Percentiles rank a stretch among this genome's conserved stretches.
phyloP scores from a whole-genome alignment of 2,113 vertebrate species.

The Ptychochromis oligacanthus region DNA sequence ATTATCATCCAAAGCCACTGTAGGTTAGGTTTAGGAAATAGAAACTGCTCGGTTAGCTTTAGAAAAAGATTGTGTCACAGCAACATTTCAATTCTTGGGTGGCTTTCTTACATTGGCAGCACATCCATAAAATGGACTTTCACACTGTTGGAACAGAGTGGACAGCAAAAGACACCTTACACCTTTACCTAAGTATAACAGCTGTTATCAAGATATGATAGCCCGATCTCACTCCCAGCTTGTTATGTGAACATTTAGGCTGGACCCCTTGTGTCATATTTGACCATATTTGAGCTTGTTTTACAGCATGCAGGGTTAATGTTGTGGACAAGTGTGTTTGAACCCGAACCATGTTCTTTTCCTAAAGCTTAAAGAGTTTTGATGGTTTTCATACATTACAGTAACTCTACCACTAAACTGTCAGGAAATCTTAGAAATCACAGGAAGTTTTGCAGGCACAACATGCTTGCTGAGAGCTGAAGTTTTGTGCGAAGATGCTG shows the following conservation, averaged over 20 bases:
- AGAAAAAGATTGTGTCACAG: too few species aligned
- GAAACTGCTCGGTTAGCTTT: too few species aligned
- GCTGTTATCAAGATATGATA: neutral
- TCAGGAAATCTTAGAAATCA: neutral
- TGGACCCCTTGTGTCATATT: neutral
- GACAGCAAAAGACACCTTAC: neutral
- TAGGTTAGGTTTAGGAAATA: too few species aligned
- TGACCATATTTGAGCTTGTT: neutral
- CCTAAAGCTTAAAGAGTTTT: neutral
- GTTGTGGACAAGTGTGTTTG: neutral
- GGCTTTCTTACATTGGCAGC: neutral
- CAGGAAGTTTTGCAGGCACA: neutral
- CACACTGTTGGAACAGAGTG: neutral
- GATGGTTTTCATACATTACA: neutral
- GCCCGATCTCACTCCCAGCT: neutral
- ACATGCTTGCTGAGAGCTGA: slow-evolving; percentile 19
- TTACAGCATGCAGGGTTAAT: neutral
- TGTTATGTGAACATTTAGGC: neutral
- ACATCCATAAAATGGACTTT: neutral
- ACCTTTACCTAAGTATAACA: neutral
- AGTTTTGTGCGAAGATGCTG: slow-evolving; percentile 16
- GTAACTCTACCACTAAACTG: neutral
- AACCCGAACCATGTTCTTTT: neutral
- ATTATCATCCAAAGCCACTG: too few species aligned
- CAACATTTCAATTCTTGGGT: neutral